Percentiles rank a stretch among this genome's conserved stretches.
phyloP scores from a whole-genome alignment of 2,888 invertebrate genomes.

The Margaritifera margaritifera region DNA sequence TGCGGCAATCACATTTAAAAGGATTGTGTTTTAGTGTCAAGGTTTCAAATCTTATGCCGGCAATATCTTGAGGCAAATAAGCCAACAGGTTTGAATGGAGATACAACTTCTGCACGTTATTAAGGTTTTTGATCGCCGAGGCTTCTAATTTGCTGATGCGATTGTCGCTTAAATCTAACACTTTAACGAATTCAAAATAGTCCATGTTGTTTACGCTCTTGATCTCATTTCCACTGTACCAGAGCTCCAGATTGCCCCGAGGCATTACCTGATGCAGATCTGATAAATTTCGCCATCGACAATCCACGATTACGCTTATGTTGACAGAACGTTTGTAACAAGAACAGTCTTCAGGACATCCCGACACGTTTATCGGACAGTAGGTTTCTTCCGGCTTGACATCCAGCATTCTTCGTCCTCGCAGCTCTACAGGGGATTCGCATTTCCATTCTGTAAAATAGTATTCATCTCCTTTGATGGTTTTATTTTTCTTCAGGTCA shows the following conservation, averaged over 20 bases:
- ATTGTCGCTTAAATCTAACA: too few species aligned
- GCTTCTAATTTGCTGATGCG: too few species aligned
- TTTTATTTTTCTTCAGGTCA: not conserved
- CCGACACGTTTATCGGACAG: conserved; percentile 8
- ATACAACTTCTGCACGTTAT: too few species aligned
- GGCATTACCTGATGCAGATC: conserved; percentile 16
- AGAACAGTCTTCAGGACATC: conserved; percentile 20
- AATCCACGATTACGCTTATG: conserved; percentile 22
- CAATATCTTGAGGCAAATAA: too few species aligned
- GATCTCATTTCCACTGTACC: conserved; percentile 5
- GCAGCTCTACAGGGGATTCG: conserved; percentile 16
- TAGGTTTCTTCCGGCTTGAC: conserved; percentile 22
- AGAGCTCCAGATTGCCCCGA: conserved; percentile 22
- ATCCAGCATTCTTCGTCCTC: conserved; percentile 10
- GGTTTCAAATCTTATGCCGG: not conserved
- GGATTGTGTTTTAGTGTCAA: conserved; percentile 17
- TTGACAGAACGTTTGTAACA: conserved; percentile 20
- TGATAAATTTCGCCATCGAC: conserved; percentile 11
- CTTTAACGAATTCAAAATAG: too few species aligned
- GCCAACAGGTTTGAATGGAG: too few species aligned
- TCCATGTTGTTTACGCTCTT: too few species aligned
- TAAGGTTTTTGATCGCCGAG: too few species aligned
- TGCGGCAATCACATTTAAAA: conserved; percentile 30
- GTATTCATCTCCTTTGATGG: conserved; percentile 17
- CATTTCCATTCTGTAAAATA: conserved; percentile 27